Evolutionary conservation across 2,113 vertebrate species (phyloP), one percentile per base, ranked within the genome.

Genomic region (Galeopterus variegatus): DNA sequence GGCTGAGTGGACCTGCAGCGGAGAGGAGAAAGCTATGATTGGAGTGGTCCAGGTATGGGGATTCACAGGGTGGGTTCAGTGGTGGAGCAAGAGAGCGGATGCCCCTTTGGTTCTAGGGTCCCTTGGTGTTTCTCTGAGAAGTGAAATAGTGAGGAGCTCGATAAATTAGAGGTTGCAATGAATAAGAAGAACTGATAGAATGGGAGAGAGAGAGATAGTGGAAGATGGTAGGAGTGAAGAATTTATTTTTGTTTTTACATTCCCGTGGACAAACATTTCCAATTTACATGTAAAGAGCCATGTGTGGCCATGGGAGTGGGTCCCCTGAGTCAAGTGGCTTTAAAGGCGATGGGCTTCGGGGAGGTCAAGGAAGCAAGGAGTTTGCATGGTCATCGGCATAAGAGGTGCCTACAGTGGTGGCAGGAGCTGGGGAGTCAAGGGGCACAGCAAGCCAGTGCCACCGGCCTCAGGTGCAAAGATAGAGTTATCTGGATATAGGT

Each of bases 271-370:
- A 18, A 64, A 4, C 72, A 19, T 60, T 89, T 86, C 26, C 21
- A 21, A 50, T n/a, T n/a, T 10, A 12, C 24, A 31, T 2, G 33
- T 9, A 9, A 87, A 64, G 31, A 48, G 21, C 8, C 64, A 1
- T 0, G 0, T 24, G 11, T 45, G 23, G 73, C 14, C 24, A 17
- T 0, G 0, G 82, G 73, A 48, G 6, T 41, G 36, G 52, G 54
- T 31, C 45, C 17, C 64, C 10, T 23, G 17, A 28, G 45, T 60
- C 48, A 72, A 8, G 3, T 19, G 80, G 12, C n/a, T 56, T 17
- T 77, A 11, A 33, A 77, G 58, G 84, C 56, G 69, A 21, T 50
- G 14, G 50, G 76, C 19, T 56, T 76, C 24, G 8, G 58, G 54
- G 62, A 82, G 24, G 18, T n/a, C 28, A 52, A 17, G 8, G 52